A percentile compares a stretch with the other conserved stretches of the same genome.
These are phyloP conservation scores for Brevimyrus niger DNA, from an alignment of 2,113 vertebrate species.

Conservation along the genomic window DNA sequence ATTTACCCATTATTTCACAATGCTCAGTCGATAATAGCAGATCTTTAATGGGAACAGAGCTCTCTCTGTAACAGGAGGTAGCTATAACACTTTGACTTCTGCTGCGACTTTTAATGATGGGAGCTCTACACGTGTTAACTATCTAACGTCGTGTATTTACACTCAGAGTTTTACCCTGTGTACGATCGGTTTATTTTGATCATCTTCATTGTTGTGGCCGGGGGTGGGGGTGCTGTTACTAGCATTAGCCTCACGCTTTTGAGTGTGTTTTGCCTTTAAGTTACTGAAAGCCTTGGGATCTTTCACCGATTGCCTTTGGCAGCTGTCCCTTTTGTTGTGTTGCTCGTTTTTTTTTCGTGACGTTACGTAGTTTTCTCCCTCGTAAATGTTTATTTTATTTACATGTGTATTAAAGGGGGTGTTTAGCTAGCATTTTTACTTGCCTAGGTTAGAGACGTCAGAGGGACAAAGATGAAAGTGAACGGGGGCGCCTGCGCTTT, in stretches of 20 bases:
- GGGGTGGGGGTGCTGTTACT: neutral
- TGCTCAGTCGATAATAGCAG: neutral
- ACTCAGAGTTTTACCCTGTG: neutral
- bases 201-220: neutral
- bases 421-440: neutral
- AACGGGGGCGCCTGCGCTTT: neutral
- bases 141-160: neutral
- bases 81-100: slow-evolving; percentile 7
- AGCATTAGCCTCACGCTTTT: neutral
- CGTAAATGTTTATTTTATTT: neutral
- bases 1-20: neutral
- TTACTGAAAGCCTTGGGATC: neutral
- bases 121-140: neutral
- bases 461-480: slow-evolving; percentile 7
- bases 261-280: neutral
- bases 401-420: neutral
- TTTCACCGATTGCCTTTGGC: neutral
- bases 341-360: neutral
- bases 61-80: neutral
- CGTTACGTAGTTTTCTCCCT: neutral
- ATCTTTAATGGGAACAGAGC: neutral
- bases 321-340: neutral
- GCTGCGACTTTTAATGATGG: neutral
- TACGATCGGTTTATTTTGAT: neutral
- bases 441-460: neutral